A percentile compares a stretch with the other conserved stretches of the same genome.
Conservation (phyloP, 2,888 invertebrate species). For the Drosophila affinis region DNA sequence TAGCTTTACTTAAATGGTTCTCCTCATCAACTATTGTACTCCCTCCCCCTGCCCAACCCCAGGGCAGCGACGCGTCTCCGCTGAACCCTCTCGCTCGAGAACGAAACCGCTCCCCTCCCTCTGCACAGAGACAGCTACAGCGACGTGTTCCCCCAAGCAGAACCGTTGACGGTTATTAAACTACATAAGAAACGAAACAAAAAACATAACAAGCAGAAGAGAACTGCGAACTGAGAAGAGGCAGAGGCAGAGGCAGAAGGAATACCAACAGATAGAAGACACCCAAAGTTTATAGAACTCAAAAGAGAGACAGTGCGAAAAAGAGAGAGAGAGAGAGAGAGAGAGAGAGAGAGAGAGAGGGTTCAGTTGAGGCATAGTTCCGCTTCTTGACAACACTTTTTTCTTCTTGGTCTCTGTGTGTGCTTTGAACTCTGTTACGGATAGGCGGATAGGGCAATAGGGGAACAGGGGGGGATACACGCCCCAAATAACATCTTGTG, state of each 20-base stretch:
- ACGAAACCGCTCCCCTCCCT: background rate
- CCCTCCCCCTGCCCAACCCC: background rate
- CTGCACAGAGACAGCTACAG: conserved; percentile 24
- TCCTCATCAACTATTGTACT: conserved; percentile 6
- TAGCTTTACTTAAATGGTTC: conserved; percentile 40
- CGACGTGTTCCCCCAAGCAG: conserved; percentile 67
- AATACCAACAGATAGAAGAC: conserved; percentile 52
- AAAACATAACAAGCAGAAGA: conserved; percentile 9
- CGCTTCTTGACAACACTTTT: conserved; percentile 57
- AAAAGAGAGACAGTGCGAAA: conserved; percentile 6
- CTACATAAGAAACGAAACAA: conserved; percentile 47
- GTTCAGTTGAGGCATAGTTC: conserved; percentile 75
- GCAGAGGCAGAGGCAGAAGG: conserved; percentile 1
- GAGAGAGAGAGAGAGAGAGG: conserved; percentile 1
- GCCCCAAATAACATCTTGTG: conserved; percentile 53
- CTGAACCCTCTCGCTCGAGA: background rate
- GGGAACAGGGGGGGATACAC: conserved; percentile 21
- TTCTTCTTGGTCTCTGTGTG: conserved; percentile 8
- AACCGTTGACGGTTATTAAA: conserved; percentile 80
- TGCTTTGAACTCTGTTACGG: conserved; percentile 46
- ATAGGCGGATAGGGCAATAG: background rate
- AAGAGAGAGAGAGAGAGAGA: conserved; percentile 7
- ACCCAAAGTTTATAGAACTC: conserved; percentile 35
- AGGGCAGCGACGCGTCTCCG: background rate
- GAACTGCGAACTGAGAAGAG: background rate